phyloP scores from a whole-genome alignment of 2,797 vertebrate genomes.

The Falco naumanni region DNA sequence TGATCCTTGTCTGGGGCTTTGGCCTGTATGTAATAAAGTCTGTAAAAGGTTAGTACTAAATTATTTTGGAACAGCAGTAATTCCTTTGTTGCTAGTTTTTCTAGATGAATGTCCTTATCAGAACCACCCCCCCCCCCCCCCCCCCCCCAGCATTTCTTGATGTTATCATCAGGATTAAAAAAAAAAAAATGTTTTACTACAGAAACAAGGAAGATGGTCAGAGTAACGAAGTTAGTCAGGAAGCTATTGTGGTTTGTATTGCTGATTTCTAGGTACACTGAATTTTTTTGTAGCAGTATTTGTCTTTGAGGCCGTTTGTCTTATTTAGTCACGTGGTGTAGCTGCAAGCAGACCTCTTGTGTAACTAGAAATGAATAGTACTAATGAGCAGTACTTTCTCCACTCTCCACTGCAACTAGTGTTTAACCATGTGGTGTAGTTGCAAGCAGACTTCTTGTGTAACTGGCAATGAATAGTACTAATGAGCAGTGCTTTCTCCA shows the following conservation, averaged over 20 bases:
- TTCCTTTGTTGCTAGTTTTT: neutral
- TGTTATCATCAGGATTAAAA: neutral
- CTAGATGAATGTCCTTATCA: neutral
- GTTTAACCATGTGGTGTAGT: neutral
- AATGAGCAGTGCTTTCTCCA: constrained; percentile 43
- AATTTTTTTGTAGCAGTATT: neutral
- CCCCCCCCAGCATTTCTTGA: neutral
- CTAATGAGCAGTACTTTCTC: too few species aligned
- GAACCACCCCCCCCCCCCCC: too few species aligned
- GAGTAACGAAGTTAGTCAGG: neutral
- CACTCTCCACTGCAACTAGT: neutral
- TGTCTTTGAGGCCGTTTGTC: neutral
- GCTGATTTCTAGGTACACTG: neutral
- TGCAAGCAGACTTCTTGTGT: constrained; percentile 45
- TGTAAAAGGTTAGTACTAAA: neutral
- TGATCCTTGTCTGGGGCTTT: neutral
- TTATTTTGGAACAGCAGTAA: neutral
- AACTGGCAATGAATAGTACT: constrained; percentile 31
- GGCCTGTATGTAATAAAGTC: neutral
- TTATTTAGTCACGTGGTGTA: too few species aligned
- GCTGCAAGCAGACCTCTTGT: too few species aligned
- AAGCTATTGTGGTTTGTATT: neutral
- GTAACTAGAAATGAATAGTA: too few species aligned
- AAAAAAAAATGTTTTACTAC: neutral
- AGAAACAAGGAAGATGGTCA: neutral